Conservation (phyloP, 2,797 vertebrate species). For the Halcyon smyrnensis region DNA sequence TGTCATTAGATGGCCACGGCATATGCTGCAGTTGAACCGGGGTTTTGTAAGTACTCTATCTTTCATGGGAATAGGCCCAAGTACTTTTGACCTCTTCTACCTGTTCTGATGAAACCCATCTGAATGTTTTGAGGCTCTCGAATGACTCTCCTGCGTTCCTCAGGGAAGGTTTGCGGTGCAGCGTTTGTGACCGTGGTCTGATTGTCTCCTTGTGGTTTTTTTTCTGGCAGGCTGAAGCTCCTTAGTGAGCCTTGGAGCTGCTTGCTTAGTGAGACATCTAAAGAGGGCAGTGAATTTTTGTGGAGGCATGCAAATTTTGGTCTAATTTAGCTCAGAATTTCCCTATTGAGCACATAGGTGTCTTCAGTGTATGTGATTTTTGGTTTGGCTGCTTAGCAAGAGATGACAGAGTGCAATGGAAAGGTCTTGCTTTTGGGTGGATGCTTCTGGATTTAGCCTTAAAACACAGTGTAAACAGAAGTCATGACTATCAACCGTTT, state of each 20-base stretch:
- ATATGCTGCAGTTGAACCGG: fast-evolving
- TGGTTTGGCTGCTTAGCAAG: conserved; percentile 30
- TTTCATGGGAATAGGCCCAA: fast-evolving
- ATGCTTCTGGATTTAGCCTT: conserved; percentile 24
- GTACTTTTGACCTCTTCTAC: fast-evolving
- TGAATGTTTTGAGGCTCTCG: fast-evolving
- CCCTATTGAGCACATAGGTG: not conserved
- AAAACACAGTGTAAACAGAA: not conserved
- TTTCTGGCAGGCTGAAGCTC: not conserved
- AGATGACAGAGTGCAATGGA: not conserved
- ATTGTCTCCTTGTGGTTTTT: not conserved
- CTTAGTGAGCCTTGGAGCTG: not conserved
- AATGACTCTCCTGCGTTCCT: fast-evolving
- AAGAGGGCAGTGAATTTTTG: not conserved
- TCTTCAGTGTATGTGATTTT: not conserved
- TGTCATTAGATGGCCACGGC: fast-evolving
- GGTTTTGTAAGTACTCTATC: not conserved
- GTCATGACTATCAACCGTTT: not conserved
- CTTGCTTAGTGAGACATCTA: not conserved
- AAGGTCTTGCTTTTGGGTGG: not conserved
- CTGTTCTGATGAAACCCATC: fast-evolving
- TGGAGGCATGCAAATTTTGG: not conserved
- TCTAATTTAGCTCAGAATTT: not conserved
- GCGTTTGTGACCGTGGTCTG: fast-evolving
- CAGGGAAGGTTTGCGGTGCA: fast-evolving